Evolutionary conservation across 1,140 invertebrate genomes (phyloP).

Genomic region (Whitmania pigra): DNA sequence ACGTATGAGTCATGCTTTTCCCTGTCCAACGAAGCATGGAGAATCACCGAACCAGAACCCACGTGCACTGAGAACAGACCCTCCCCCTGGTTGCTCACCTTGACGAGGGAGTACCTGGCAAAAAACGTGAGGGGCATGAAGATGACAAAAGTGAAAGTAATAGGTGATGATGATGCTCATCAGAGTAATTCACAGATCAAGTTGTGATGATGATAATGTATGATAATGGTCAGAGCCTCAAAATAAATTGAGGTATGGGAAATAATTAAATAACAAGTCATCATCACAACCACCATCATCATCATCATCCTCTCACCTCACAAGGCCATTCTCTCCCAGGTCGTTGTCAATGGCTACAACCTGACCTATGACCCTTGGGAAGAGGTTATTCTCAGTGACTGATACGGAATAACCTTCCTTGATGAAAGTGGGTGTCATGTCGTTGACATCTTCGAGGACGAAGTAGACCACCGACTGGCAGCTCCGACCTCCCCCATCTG

Average conservation of each 20-base stretch:
- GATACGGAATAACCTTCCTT: not conserved
- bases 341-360: constrained; percentile 4
- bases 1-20: not conserved
- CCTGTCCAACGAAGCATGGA: not conserved
- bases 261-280: too few relatives aligned
- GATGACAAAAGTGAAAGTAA: too few relatives aligned
- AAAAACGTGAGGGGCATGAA: too few relatives aligned
- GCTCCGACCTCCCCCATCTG: constrained; percentile 46
- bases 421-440: constrained; percentile 52
- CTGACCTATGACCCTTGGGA: not conserved
- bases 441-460: constrained; percentile 72
- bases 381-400: not conserved
- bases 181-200: too few relatives aligned
- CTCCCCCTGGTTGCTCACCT: not conserved
- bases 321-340: not conserved
- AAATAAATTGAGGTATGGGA: too few relatives aligned
- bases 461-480: constrained; percentile 54
- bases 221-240: too few relatives aligned
- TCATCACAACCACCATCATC: too few relatives aligned
- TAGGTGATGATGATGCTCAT: too few relatives aligned
- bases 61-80: not conserved
- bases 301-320: not conserved
- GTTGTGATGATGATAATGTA: too few relatives aligned
- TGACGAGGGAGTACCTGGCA: too few relatives aligned
- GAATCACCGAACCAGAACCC: not conserved